phyloP scores from a whole-genome alignment of 2,888 invertebrate species.

The Horisme vitalbata region DNA sequence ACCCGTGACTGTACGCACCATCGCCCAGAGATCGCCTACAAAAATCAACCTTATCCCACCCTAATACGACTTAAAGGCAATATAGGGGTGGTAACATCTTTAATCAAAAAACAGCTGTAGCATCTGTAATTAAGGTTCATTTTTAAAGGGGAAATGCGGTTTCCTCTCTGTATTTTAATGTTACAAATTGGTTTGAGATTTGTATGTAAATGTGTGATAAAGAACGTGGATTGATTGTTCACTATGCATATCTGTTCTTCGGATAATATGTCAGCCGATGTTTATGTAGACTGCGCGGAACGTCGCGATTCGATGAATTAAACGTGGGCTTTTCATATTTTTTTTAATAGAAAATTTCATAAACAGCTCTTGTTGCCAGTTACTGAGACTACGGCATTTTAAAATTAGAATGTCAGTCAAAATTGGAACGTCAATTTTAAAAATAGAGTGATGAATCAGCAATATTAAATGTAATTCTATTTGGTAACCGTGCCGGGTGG shows the following conservation, averaged over 20 bases:
- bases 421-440: too few species aligned
- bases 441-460: conserved; percentile 14
- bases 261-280: too few species aligned
- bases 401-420: too few species aligned
- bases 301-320: too few species aligned
- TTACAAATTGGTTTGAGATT: conserved; percentile 36
- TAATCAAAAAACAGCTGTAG: conserved; percentile 10
- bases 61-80: not conserved
- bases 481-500: conserved; percentile 39
- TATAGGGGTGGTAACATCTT: not conserved
- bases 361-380: too few species aligned
- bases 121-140: conserved; percentile 13
- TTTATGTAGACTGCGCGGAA: too few species aligned
- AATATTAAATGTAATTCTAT: conserved; percentile 14
- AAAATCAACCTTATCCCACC: conserved; percentile 17
- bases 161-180: conserved; percentile 47
- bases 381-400: too few species aligned
- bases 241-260: too few species aligned
- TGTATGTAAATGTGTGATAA: conserved; percentile 34
- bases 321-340: too few species aligned
- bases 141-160: conserved; percentile 35
- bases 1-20: conserved; percentile 69
- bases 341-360: too few species aligned
- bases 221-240: conserved; percentile 16
- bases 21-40: conserved; percentile 27